Percentiles rank a stretch among this genome's conserved stretches.
Evolutionary conservation across 2,888 invertebrate species (phyloP).

Genomic region (Eupelmus urozonus): DNA sequence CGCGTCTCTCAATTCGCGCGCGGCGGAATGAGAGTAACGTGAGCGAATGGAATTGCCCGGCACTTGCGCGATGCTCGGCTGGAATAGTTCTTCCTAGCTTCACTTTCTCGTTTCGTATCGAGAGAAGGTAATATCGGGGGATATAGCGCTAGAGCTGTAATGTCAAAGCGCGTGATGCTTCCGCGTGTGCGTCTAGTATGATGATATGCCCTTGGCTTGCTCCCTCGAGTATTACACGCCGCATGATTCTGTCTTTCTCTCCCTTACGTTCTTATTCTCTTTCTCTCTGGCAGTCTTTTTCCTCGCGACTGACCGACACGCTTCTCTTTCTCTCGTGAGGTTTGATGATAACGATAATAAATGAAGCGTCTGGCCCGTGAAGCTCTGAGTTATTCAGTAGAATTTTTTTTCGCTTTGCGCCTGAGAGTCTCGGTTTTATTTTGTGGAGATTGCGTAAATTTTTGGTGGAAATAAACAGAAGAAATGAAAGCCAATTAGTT

Average conservation of each 20-base stretch:
- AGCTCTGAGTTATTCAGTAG: constrained; percentile 14
- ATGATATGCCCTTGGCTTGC: no score
- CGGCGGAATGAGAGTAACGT: constrained; percentile 48
- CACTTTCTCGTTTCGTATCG: not conserved
- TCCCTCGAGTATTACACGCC: no score
- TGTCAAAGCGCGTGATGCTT: constrained; percentile 3
- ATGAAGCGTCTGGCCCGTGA: constrained; percentile 18
- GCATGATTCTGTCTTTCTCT: constrained; percentile 16
- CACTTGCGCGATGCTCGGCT: no score
- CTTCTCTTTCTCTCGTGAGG: constrained; percentile 33
- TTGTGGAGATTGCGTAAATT: no score
- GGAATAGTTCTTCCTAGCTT: not conserved
- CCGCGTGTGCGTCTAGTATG: no score
- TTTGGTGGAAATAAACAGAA: no score
- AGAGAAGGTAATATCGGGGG: constrained; percentile 37
- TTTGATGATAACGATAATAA: constrained; percentile 55
- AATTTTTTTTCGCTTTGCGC: constrained; percentile 6
- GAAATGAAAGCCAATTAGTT: no score
- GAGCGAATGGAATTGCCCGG: not conserved
- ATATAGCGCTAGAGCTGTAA: not conserved
- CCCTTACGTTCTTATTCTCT: no score
- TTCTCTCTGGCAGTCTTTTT: not conserved
- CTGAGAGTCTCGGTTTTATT: no score
- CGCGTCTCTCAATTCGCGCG: constrained; percentile 25
- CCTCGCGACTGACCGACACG: not conserved